phyloP scores from a whole-genome alignment of 2,888 invertebrate species.

The Apotomis betuletana region DNA sequence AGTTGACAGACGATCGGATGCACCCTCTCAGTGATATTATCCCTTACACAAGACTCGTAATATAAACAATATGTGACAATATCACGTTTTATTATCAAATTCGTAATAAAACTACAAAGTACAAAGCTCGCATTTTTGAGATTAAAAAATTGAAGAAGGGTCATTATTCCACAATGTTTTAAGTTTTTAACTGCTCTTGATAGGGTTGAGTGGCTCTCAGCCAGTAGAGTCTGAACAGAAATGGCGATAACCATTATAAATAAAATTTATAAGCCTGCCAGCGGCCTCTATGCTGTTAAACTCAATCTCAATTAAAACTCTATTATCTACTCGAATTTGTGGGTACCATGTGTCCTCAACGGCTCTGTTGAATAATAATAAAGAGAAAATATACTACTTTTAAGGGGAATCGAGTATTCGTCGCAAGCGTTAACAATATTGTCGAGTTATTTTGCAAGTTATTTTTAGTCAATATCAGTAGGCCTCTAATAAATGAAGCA shows the following conservation, averaged over 20 bases:
- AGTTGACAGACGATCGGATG: conserved; percentile 5
- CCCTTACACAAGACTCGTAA: no score
- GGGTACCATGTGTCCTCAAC: conserved; percentile 64
- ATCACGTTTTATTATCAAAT: background rate
- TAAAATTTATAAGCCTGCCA: conserved; percentile 69
- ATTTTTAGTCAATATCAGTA: no score
- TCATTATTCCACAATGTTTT: conserved; percentile 15
- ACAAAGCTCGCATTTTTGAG: background rate
- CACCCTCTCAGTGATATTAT: background rate
- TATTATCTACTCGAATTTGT: conserved; percentile 70
- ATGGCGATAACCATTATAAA: conserved; percentile 66
- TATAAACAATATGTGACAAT: no score
- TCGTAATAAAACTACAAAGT: background rate
- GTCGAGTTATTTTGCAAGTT: no score
- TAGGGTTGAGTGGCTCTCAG: conserved; percentile 36
- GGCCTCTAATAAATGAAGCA: no score
- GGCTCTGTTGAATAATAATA: conserved; percentile 54
- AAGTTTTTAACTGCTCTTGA: conserved; percentile 21
- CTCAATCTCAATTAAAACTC: conserved; percentile 76
- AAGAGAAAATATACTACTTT: conserved; percentile 17
- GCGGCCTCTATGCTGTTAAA: conserved; percentile 70
- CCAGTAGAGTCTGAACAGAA: conserved; percentile 45
- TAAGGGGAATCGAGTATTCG: conserved; percentile 20
- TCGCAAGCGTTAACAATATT: background rate
- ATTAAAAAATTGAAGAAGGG: conserved; percentile 7